Base-by-base conservation (phyloP, 2,113 vertebrate species). In the Pygoscelis adeliae region DNA sequence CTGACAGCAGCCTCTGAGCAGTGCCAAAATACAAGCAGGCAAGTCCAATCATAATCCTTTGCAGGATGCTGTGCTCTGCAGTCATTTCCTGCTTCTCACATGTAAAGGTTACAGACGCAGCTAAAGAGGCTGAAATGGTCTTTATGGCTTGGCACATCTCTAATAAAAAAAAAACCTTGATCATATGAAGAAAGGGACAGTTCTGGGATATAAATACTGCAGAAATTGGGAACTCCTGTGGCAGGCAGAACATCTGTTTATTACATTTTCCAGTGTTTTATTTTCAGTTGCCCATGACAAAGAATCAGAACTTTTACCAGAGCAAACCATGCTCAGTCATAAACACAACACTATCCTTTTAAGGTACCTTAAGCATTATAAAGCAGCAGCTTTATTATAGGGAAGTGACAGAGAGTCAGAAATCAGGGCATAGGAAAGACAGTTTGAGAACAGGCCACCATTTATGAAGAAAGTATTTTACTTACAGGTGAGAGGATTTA, bases 191-290 rank as follows among this genome's bases (percentile, higher is more conserved):
- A 90, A 96, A 97, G 62, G 94, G 95, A 95, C 86, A 70, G 73
- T 82, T 91, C 90, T 90, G 93, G 88, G 89, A 96, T 97, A 94
- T 84, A 97, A 93, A 81, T 93, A 66, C 77, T 42, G 81, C 80
- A 90, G 87, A 74, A 84, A 93, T 9, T 80, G 3, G n/a, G 84
- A 92, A 94, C 44, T 88, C 67, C 79, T 93, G 96, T 65, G 82
- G 95, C 29, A 94, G 87, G 56, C 69, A 73, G 89, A 92, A 96
- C 97, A 97, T 97, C 97, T 97, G 97, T 95, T 98, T 96, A 90
- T 85, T 93, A 69, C 95, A 90, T 98, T 97, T 91, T 92, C 84
- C 58, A 88, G 50, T 66, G 88, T 74, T 97, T 94, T 97, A 96
- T 96, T 96, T 97, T 93, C 79, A 87, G 94, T 93, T 92, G 79